Conservation (phyloP, 35 echinoderm and acorn worm species). For the Amphiura filiformis region DNA sequence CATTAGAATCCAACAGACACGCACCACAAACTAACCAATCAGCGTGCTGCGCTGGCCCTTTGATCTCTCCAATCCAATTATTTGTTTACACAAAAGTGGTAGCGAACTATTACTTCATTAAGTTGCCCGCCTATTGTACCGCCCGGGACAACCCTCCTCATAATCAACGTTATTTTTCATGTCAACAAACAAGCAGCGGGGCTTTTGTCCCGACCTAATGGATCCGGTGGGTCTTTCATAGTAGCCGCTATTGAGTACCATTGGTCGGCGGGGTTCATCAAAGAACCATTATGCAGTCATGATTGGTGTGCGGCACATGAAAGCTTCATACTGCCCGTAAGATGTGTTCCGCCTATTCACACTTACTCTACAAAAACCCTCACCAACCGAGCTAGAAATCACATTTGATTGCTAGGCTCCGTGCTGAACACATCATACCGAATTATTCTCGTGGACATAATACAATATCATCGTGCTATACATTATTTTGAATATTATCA, state of each 20-base stretch:
- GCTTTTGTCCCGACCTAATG: slow-evolving; percentile 63
- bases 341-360: slow-evolving; percentile 41
- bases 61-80: slow-evolving; percentile 71
- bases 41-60: slow-evolving; percentile 36
- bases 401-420: slow-evolving; percentile 1
- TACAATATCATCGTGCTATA: not conserved
- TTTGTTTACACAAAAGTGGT: slow-evolving; percentile 83
- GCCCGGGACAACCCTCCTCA: slow-evolving; percentile 55
- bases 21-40: slow-evolving; percentile 34
- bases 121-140: slow-evolving; percentile 74
- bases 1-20: slow-evolving; percentile 33
- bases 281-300: slow-evolving; percentile 30
- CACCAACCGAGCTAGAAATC: slow-evolving; percentile 5
- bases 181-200: slow-evolving; percentile 65
- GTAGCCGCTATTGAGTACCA: slow-evolving; percentile 28
- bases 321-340: slow-evolving; percentile 37
- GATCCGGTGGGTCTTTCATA: slow-evolving; percentile 54
- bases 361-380: slow-evolving; percentile 43
- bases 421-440: not conserved
- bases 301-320: slow-evolving; percentile 62
- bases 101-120: slow-evolving; percentile 69
- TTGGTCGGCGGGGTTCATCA: slow-evolving; percentile 60
- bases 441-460: not conserved
- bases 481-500: not conserved
- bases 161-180: slow-evolving; percentile 76